phyloP scores from a whole-genome alignment of 1,140 invertebrate genomes.

The Heterodera schachtii region DNA sequence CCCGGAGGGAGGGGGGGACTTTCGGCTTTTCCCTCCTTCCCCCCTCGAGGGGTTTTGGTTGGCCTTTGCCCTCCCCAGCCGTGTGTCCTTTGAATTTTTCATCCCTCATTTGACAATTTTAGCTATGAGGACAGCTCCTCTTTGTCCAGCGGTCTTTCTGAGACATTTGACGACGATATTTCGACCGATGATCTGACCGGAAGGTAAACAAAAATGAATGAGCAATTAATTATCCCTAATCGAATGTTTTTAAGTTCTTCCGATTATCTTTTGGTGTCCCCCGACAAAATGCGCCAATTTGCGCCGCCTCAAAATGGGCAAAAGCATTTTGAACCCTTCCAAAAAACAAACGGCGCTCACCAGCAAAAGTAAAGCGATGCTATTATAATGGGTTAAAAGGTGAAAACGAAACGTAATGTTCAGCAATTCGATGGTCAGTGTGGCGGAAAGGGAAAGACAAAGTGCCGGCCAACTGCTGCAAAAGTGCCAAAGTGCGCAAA shows the following conservation, averaged over 20 bases:
- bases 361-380: neutral
- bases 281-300: slow-evolving; percentile 11
- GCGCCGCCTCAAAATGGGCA: neutral
- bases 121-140: slow-evolving; percentile 43
- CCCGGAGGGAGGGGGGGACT: neutral
- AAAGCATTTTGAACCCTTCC: slow-evolving; percentile 13
- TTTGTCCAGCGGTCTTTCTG: slow-evolving; percentile 36
- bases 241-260: slow-evolving; percentile 13
- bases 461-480: neutral
- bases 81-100: neutral
- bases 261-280: slow-evolving; percentile 16
- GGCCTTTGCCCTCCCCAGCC: neutral
- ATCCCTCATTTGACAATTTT: slow-evolving; percentile 6
- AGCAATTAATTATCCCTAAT: neutral
- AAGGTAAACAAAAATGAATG: slow-evolving; percentile 2
- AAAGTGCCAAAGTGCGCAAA: slow-evolving; percentile 11
- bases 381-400: neutral
- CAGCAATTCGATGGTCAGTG: neutral
- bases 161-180: slow-evolving; percentile 30
- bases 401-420: neutral
- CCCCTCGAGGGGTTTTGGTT: neutral
- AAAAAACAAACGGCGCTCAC: neutral
- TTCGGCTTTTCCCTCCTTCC: neutral
- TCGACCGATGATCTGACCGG: slow-evolving; percentile 39
- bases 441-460: neutral